phyloP scores from a whole-genome alignment of 2,797 vertebrate genomes.

The Hydrophis major region DNA sequence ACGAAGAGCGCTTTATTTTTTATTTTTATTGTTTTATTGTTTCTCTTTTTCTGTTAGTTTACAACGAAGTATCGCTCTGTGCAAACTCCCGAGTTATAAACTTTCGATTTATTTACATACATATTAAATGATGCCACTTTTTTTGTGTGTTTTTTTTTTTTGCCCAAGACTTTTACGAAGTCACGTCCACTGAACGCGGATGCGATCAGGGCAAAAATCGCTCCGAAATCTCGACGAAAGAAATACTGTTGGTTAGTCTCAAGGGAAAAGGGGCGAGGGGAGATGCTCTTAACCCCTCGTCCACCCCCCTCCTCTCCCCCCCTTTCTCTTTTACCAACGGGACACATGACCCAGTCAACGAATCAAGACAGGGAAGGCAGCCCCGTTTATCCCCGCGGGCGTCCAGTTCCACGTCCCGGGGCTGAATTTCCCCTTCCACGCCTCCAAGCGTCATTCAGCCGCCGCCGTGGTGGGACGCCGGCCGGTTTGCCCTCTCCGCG shows the following conservation, averaged over 20 bases:
- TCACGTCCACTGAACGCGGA: neutral
- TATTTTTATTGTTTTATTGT: neutral
- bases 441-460: fast-evolving
- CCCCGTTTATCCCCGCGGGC: neutral
- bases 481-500: neutral
- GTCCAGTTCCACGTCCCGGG: neutral
- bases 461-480: neutral
- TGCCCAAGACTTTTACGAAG: neutral
- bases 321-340: conserved; percentile 1
- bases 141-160: neutral
- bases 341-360: conserved; percentile 62
- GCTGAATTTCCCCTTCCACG: neutral
- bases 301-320: neutral
- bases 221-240: neutral
- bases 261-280: neutral
- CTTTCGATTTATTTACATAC: neutral
- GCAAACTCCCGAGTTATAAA: neutral
- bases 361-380: conserved; percentile 43
- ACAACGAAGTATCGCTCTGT: neutral
- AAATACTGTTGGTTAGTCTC: neutral
- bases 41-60: neutral
- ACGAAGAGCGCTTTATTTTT: neutral
- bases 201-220: no score
- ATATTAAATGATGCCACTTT: neutral
- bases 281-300: neutral